A percentile compares a stretch with the other conserved stretches of the same genome.
Conservation (phyloP, 2,113 vertebrate species). For the Carlito syrichta region DNA sequence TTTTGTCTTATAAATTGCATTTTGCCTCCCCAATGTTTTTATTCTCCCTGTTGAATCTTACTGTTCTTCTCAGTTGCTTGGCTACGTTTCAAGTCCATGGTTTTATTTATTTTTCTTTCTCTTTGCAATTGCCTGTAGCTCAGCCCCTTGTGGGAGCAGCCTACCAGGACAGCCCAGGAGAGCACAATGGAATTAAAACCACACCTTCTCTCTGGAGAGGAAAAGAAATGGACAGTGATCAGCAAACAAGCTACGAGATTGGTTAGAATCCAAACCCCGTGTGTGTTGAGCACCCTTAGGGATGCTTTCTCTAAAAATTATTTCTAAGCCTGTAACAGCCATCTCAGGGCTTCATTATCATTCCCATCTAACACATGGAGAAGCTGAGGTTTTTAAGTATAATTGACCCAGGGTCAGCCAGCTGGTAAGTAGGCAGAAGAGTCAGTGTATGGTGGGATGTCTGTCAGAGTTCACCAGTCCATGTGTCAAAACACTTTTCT, state of each 20-base stretch:
- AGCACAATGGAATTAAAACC: conserved; percentile 82
- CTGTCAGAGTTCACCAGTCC: background rate
- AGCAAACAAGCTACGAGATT: conserved; percentile 85
- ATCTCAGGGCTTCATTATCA: background rate
- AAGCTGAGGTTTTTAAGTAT: background rate
- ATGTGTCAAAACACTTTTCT: background rate
- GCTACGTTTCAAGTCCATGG: conserved; percentile 38
- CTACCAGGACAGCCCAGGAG: conserved; percentile 81
- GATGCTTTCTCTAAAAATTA: background rate
- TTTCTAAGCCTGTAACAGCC: too few relatives aligned
- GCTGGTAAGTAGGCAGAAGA: background rate
- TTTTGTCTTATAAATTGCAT: conserved; percentile 73
- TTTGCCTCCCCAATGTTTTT: conserved; percentile 67
- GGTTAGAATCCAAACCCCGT: background rate
- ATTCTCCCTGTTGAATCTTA: conserved; percentile 40
- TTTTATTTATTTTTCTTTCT: conserved; percentile 60
- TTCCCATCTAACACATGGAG: background rate
- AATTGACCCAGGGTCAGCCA: background rate
- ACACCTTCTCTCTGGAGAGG: conserved; percentile 56
- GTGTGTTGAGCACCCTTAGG: accelerated
- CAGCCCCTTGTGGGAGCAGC: conserved; percentile 78
- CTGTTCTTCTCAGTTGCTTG: conserved; percentile 59
- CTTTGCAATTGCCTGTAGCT: conserved; percentile 76
- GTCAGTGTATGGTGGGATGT: background rate
- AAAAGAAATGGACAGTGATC: conserved; percentile 78